Percentiles rank a stretch among this genome's conserved stretches.
These are phyloP conservation scores for Achlya flavicornis DNA, from an alignment of 2,888 invertebrate genomes.

Conservation along the genomic window DNA sequence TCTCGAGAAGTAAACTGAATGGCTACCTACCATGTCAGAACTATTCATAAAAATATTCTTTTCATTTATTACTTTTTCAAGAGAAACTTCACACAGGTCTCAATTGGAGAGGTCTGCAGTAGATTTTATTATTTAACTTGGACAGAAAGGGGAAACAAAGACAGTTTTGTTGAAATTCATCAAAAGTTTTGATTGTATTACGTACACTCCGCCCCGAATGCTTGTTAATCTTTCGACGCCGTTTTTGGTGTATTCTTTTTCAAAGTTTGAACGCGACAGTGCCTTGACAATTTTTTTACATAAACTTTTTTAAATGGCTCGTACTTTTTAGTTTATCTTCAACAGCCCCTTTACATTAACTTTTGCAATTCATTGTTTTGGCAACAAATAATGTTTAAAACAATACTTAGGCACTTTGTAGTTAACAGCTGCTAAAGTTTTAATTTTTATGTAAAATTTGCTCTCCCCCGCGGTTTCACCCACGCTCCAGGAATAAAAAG, in stretches of 20 bases:
- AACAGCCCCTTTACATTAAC: conserved; percentile 5
- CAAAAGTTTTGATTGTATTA: conserved; percentile 82
- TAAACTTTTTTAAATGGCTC: conserved; percentile 17
- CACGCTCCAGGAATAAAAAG: no score
- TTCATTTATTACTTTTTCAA: conserved; percentile 48
- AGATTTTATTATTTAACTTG: conserved; percentile 75
- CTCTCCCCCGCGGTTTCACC: no score
- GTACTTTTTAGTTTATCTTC: conserved; percentile 3
- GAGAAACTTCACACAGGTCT: conserved; percentile 52
- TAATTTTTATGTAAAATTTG: not conserved
- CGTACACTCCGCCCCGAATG: conserved; percentile 63
- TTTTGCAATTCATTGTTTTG: not conserved
- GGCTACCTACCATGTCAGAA: conserved; percentile 12
- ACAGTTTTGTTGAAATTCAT: conserved; percentile 78
- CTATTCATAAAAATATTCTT: conserved; percentile 40
- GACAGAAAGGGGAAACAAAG: conserved; percentile 76
- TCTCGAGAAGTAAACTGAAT: no score
- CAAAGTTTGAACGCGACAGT: conserved; percentile 27
- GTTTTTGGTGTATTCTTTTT: conserved; percentile 50
- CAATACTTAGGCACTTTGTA: no score
- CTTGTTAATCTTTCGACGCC: conserved; percentile 68
- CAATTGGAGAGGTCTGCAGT: conserved; percentile 55
- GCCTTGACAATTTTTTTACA: conserved; percentile 35
- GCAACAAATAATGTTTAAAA: not conserved
- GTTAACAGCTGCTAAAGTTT: no score